Base-by-base conservation (phyloP, 1,140 invertebrate species). In the Tenebrio molitor region DNA sequence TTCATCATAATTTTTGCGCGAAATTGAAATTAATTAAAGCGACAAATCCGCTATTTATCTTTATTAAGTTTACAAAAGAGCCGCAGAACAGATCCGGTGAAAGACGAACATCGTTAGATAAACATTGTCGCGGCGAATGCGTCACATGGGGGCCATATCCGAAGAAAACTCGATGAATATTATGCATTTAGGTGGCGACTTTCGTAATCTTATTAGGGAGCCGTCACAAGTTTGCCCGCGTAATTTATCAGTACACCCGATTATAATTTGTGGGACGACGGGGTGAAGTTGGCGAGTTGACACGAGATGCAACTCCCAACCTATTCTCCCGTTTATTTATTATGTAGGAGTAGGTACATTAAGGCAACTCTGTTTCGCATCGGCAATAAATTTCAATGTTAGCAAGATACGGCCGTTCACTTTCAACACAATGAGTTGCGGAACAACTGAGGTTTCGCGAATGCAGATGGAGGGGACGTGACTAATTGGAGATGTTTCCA, bases 291-390 rank as follows among this genome's bases (percentile, higher is more conserved):
- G 23, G 7, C 5, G n/a, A 17, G 50, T 25, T 29, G 50, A 58
- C 50, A 29, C 50, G 14, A 23, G 15, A 58, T 58, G 50, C 50
- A 58, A 21, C 50, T 58, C 23, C n/a, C 14, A 25, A 58, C 50
- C 50, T 58, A 58, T 58, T 58, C 23, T 29, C 21, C 23, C 10
- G 2, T 29, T 58, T 58, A 58, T 58, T 58, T 58, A 58, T 58
- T 29, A 58, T 29, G 50, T 25, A 29, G n/a, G n/a, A n/a, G n/a
- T 5, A 17, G 29, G 21, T 29, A 29, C 50, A 58, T 58, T 58
- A 58, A 58, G 15, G 21, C 50, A 12, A 58, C 50, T 29, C 23
- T 58, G 50, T 58, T 58, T 58, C 50, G 15, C 50, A 29, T 58
- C 50, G 16, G 12, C 50, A 12, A 29, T 58, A 29, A 58, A 58